Percentiles rank a stretch among this genome's conserved stretches.
phyloP scores from a whole-genome alignment of 2,797 vertebrate species.

The Gambelia wislizenii region DNA sequence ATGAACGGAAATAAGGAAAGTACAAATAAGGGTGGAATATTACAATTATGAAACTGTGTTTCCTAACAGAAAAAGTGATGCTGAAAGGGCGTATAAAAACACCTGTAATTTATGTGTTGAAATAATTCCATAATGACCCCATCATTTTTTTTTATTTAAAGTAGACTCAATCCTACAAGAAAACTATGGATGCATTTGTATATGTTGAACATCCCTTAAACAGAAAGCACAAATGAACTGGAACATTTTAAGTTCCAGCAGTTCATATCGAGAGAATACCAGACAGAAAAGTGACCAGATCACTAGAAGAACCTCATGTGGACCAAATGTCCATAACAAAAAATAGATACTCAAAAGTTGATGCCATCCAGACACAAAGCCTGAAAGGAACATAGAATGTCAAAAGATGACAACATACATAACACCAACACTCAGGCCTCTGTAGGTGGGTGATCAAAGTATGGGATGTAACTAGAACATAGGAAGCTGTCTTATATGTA shows the following conservation, averaged over 20 bases:
- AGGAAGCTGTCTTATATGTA: neutral
- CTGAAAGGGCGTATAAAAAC: neutral
- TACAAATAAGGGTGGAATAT: neutral
- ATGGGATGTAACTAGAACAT: neutral
- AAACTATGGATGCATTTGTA: neutral
- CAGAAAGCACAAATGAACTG: neutral
- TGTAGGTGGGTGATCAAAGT: neutral
- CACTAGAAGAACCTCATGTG: neutral
- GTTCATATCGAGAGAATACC: neutral
- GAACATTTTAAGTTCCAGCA: neutral
- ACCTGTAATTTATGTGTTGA: neutral
- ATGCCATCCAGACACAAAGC: neutral
- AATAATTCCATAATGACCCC: neutral
- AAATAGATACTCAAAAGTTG: neutral
- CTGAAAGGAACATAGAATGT: neutral
- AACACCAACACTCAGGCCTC: neutral
- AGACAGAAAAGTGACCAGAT: neutral
- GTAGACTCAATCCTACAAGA: neutral
- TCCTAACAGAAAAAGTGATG: neutral
- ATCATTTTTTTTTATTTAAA: neutral
- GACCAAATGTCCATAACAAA: neutral
- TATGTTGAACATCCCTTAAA: neutral
- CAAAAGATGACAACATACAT: too few relatives aligned
- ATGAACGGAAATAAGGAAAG: neutral
- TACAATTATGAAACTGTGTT: neutral